Conservation (phyloP, 2,113 vertebrate genomes). For the Pyrgilauda ruficollis region DNA sequence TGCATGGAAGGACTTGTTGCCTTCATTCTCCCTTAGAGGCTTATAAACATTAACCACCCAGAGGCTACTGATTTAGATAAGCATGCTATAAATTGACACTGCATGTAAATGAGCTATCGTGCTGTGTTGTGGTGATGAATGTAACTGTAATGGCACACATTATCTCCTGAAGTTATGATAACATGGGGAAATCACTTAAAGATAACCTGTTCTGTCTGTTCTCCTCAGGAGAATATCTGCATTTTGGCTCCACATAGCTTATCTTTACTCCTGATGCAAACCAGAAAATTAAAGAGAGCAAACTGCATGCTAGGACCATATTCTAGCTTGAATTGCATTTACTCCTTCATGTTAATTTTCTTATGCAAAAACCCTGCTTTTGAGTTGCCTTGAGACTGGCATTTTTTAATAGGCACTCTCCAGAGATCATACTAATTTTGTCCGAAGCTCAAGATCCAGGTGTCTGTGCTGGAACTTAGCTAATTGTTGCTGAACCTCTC, state of each 20-base stretch:
- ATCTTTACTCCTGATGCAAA: background rate
- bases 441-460: background rate
- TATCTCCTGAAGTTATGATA: conserved; percentile 41
- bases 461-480: background rate
- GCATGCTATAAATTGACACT: conserved; percentile 35
- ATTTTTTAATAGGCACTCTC: background rate
- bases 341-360: background rate
- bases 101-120: conserved; percentile 38
- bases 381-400: background rate
- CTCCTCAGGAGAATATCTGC: background rate
- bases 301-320: background rate
- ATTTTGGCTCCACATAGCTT: conserved; percentile 3
- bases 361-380: background rate
- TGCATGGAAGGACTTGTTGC: conserved; percentile 47
- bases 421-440: background rate
- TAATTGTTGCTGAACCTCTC: background rate
- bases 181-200: conserved; percentile 35
- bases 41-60: conserved; percentile 36
- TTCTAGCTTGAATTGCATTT: background rate
- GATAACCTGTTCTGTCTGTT: conserved; percentile 20
- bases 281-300: background rate
- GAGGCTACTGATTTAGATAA: conserved; percentile 43
- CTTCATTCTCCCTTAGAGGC: conserved; percentile 5
- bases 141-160: background rate
- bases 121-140: conserved; percentile 51